Percentiles rank a stretch among this genome's conserved stretches.
Evolutionary conservation across 2,113 vertebrate genomes (phyloP).

Genomic region (Triplophysa tibetana): DNA sequence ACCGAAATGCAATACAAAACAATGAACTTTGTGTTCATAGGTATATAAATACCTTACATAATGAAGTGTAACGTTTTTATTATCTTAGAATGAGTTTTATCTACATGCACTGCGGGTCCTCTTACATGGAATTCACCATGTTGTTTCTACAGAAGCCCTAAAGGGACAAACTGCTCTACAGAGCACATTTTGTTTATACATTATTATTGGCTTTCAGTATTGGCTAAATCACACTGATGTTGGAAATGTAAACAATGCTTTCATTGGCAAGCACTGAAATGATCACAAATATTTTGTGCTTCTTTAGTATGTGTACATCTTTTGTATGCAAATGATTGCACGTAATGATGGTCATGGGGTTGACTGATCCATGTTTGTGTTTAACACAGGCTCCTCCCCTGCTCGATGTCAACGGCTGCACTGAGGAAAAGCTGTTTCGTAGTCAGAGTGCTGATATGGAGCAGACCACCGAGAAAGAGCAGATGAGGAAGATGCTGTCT

Average conservation of each 20-base stretch:
- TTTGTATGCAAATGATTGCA: neutral
- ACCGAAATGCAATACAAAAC: no score
- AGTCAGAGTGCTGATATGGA: conserved; percentile 91
- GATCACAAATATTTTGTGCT: neutral
- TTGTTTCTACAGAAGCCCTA: no score
- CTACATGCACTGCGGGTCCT: no score
- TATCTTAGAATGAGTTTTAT: no score
- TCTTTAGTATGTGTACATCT: neutral
- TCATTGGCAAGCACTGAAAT: neutral
- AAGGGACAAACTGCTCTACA: no score
- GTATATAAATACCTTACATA: no score
- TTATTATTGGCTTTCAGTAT: neutral
- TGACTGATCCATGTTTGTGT: neutral
- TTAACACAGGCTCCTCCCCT: conserved; percentile 67
- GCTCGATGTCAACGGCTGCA: conserved; percentile 83
- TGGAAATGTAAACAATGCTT: neutral
- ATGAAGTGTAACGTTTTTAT: no score
- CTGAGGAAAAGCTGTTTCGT: conserved; percentile 88
- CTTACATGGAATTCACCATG: no score
- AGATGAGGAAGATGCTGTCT: conserved; percentile 92
- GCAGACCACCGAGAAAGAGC: conserved; percentile 81
- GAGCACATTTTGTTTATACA: no score
- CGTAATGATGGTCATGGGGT: neutral
- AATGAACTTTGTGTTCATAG: no score
- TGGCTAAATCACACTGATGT: no score